Evolutionary conservation across 2,797 vertebrate species (phyloP), one percentile per base, ranked within the genome.

Genomic region (Esox lucius): DNA sequence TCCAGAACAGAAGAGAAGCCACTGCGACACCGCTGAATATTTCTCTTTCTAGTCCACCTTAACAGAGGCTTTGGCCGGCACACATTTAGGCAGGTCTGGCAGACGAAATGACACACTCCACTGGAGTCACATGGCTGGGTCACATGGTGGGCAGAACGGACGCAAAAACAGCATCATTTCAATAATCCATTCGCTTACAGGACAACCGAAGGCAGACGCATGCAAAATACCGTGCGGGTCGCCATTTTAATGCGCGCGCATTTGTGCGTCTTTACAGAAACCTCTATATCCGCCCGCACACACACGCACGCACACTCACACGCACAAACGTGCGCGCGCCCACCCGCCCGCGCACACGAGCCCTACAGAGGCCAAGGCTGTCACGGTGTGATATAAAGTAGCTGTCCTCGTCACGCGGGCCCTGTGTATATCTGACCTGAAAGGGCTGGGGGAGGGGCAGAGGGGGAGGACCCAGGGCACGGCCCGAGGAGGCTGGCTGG

Each of bases 41-140:
- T 92, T 92, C 89, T 72, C 86, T 91, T 90, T 91, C 84, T 90
- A 89, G 85, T 89, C 64, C 0, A n/a, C 78, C 78, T 84, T 86
- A 85, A 91, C 78, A 86, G 81, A 19, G 74, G 84, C 68, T 51
- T 28, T 70, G 46, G 7, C 46, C 68, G 28, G 68, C 46, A 28
- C 46, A 51, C 19, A 28, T 28, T 31, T 31, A 28, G 46, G 24
- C 48, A 26, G 39, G 68, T 26, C 13, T 22, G 22, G 49, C 72
- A 49, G 51, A 39, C 31, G 49, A 74, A 68, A 61, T 56, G 65
- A 46, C 67, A 31, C 5, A 56, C 65, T 24, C 65, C 28, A 15
- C 64, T 28, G 3, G 64, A 35, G 31, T 26, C n/a, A n/a, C n/a
- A n/a, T n/a, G n/a, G n/a, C 19, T 33, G n/a, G n/a, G 12, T 48